Evolutionary conservation across 2,113 vertebrate genomes (phyloP), one percentile per base, ranked within the genome.

Genomic region (Accipiter cooperii): DNA sequence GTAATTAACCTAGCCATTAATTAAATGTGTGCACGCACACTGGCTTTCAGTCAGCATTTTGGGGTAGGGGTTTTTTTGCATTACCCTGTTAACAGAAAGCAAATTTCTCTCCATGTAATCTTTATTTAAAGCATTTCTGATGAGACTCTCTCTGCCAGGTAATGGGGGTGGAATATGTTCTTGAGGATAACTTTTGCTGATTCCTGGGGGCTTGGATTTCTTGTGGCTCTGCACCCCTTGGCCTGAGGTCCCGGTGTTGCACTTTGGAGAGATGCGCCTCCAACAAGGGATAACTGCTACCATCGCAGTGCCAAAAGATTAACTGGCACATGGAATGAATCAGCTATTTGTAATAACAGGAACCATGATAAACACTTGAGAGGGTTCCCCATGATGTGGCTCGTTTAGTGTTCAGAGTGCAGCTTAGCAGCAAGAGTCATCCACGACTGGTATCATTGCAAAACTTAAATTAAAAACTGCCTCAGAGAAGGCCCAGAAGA

Each of bases 1-100:
- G 87, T 89, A 87, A 93, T 96, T 96, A 96, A 91, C 65, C 73
- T 83, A 34, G 34, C 52, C 0, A 0, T 91, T 94, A 95, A 93
- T 96, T 93, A 87, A 91, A 47, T 9, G 69, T 25, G 61, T 76
- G 87, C 84, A 60, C 4, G 21, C 84, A 75, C 8, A 0, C 77
- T 44, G 83, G 29, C 87, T 85, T 58, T 29, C 61, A 5, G 47
- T 34, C 76, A 33, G 38, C 15, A 13, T 1, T n/a, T 55, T 77
- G 66, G 34, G 49, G 13, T 36, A 11, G 51, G 49, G 17, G 1
- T 18, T 49, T 47, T 40, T 61, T 54, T 84, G 55, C 57, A 5
- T 69, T 42, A 8, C n/a, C 34, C 58, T 63, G 4, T 84, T 57
- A 1, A 1, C 40, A 69, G 49, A 65, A 58, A 54, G 60, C 58